Evolutionary conservation across 2,888 invertebrate genomes (phyloP).

Genomic region (Epistrophella euchroma): DNA sequence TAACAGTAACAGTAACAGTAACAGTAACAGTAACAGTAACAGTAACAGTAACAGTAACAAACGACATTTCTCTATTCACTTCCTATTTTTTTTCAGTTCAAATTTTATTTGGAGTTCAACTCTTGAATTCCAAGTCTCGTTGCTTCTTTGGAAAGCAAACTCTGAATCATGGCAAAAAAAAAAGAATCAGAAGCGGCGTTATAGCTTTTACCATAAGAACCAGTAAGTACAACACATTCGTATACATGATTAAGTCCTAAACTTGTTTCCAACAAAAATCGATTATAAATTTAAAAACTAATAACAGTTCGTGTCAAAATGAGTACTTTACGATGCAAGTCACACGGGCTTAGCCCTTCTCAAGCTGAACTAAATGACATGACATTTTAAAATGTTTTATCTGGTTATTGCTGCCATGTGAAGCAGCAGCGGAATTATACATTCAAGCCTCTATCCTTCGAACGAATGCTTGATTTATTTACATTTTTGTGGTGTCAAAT

Average conservation of each 20-base stretch:
- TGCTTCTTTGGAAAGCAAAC: no score
- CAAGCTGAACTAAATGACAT: slow-evolving; percentile 36
- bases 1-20: no score
- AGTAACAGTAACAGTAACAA: no score
- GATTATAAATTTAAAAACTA: slow-evolving; percentile 70
- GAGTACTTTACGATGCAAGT: slow-evolving; percentile 69
- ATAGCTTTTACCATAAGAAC: not conserved
- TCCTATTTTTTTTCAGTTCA: no score
- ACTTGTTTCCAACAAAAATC: slow-evolving; percentile 52
- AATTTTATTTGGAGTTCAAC: no score
- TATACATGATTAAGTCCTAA: not conserved
- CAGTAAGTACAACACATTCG: not conserved
- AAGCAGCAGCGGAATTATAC: slow-evolving; percentile 9
- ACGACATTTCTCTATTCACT: no score
- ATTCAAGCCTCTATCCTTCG: slow-evolving; percentile 13
- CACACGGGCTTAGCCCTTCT: slow-evolving; percentile 36
- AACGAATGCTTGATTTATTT: slow-evolving; percentile 70
- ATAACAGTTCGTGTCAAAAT: slow-evolving; percentile 61
- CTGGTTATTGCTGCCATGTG: slow-evolving; percentile 51
- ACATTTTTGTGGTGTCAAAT: slow-evolving; percentile 74
- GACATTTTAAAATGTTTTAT: slow-evolving; percentile 56
- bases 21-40: no score
- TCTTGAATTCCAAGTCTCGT: no score
- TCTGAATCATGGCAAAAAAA: not conserved
- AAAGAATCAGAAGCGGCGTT: not conserved